These are phyloP conservation scores for Hozukius guyotensis DNA, from an alignment of 2,797 vertebrate genomes.

Conservation along the genomic window DNA sequence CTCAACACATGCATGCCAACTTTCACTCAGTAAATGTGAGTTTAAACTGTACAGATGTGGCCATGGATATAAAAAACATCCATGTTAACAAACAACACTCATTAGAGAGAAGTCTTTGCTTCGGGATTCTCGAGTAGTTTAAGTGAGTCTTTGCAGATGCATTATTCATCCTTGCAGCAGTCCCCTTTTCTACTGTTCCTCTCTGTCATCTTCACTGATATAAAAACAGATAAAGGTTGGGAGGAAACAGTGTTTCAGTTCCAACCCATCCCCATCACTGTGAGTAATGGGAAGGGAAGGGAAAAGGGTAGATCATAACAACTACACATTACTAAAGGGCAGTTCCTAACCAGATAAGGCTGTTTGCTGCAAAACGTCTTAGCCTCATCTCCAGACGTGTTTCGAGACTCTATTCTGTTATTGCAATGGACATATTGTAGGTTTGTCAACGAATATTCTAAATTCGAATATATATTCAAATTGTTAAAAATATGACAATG, in stretches of 20 bases:
- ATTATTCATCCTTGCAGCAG: constrained; percentile 32
- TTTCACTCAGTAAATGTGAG: neutral
- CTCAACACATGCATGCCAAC: neutral
- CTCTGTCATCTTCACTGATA: constrained; percentile 26
- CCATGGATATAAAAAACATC: neutral
- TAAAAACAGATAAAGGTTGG: constrained; percentile 32
- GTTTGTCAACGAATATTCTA: neutral
- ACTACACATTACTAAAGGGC: constrained; percentile 16
- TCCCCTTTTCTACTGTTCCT: neutral
- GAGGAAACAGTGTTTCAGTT: constrained; percentile 19
- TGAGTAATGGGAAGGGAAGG: constrained; percentile 23
- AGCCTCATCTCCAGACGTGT: neutral
- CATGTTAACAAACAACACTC: neutral
- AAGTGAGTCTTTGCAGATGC: constrained; percentile 9
- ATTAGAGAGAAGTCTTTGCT: neutral
- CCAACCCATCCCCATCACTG: constrained; percentile 7
- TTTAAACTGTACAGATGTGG: neutral
- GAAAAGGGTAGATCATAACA: constrained; percentile 27
- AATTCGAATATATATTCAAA: neutral
- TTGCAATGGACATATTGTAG: neutral
- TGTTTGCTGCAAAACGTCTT: neutral
- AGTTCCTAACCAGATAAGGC: constrained; percentile 19
- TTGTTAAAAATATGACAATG: neutral
- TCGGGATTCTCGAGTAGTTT: neutral
- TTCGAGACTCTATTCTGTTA: constrained; percentile 4